Evolutionary conservation across 2,888 invertebrate genomes (phyloP).

Genomic region (Trissoscelio sp.): DNA sequence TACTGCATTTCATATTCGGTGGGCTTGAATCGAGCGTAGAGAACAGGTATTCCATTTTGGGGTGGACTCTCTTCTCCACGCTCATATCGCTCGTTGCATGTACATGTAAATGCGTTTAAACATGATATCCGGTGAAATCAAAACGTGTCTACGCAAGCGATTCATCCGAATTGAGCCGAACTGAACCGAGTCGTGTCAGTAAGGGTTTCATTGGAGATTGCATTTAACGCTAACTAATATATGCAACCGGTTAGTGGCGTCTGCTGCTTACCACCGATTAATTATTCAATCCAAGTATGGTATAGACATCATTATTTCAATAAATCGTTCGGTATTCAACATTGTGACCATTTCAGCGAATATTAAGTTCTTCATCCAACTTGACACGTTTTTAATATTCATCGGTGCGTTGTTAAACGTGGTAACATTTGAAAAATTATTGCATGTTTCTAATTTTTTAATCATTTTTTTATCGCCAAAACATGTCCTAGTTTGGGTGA

Average conservation of each 20-base stretch:
- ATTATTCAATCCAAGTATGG: conserved; percentile 39
- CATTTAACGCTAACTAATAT: conserved; percentile 52
- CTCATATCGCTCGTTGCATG: conserved; percentile 8
- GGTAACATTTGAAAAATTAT: too few relatives aligned
- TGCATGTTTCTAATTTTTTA: too few relatives aligned
- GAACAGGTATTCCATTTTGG: conserved; percentile 2
- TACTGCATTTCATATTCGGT: neutral
- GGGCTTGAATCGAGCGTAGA: neutral
- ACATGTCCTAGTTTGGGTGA: too few relatives aligned
- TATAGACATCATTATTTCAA: conserved; percentile 10
- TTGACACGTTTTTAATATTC: conserved; percentile 9
- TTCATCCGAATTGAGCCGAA: conserved; percentile 3
- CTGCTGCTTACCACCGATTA: conserved; percentile 43
- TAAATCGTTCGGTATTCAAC: conserved; percentile 37
- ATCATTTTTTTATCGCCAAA: too few relatives aligned
- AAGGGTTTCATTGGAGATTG: conserved; percentile 11
- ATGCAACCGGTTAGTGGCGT: conserved; percentile 43
- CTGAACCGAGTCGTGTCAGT: neutral
- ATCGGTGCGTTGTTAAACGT: neutral
- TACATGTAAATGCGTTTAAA: conserved; percentile 39
- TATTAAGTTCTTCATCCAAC: neutral
- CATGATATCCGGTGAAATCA: conserved; percentile 49
- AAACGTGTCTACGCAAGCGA: conserved; percentile 45
- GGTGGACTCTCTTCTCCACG: neutral
- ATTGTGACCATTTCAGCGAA: neutral